Evolutionary conservation across 2,888 invertebrate genomes (phyloP).

Genomic region (Stenichneumon culpator): DNA sequence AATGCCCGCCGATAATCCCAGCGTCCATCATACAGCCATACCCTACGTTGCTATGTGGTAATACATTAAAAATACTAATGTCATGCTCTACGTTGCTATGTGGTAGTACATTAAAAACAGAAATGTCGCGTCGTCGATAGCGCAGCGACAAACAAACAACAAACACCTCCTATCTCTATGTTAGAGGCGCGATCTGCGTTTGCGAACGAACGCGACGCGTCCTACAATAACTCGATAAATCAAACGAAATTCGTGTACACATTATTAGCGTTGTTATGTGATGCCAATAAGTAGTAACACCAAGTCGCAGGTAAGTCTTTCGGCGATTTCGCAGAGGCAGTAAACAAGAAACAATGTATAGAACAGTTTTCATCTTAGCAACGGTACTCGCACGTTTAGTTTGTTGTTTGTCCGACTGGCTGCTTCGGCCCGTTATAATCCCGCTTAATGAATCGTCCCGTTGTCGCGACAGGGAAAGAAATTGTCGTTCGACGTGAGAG

Average conservation of each 20-base stretch:
- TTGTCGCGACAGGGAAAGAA: slow-evolving; percentile 75
- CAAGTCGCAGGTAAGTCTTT: slow-evolving; percentile 73
- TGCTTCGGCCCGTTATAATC: not conserved
- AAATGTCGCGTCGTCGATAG: slow-evolving; percentile 44
- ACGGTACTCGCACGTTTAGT: slow-evolving; percentile 1
- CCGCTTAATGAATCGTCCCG: slow-evolving; percentile 14
- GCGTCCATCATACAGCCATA: not conserved
- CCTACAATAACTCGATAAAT: slow-evolving; percentile 47
- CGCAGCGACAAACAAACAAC: slow-evolving; percentile 74
- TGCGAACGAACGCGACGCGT: too few relatives aligned
- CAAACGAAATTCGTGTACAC: not conserved
- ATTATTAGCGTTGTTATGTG: slow-evolving; percentile 77
- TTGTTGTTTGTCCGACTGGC: not conserved
- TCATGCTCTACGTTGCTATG: slow-evolving; percentile 37
- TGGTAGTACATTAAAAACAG: not conserved
- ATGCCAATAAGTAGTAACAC: slow-evolving; percentile 82
- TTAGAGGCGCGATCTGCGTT: not conserved
- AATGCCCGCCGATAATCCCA: not conserved
- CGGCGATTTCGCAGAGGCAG: not conserved
- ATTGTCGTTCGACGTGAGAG: slow-evolving; percentile 77
- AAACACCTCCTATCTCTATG: slow-evolving; percentile 47
- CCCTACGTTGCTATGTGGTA: slow-evolving; percentile 33
- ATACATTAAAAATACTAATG: too few relatives aligned
- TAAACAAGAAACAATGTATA: not conserved
- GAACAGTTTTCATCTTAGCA: not conserved